A percentile compares a stretch with the other conserved stretches of the same genome.
These are phyloP conservation scores for Chanos chanos DNA, from an alignment of 2,797 vertebrate genomes.

Conservation along the genomic window DNA sequence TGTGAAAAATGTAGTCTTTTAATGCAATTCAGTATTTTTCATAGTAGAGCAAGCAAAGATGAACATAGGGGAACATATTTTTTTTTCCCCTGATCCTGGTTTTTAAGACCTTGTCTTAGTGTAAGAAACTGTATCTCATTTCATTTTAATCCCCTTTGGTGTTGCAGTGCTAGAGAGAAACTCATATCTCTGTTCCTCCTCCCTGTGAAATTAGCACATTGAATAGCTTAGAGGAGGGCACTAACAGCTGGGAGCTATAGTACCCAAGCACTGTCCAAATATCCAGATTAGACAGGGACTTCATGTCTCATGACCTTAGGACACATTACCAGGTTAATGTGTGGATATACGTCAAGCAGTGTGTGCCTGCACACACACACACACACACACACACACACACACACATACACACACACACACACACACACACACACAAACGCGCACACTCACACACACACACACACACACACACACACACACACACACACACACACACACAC, in stretches of 20 bases:
- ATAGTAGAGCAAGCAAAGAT: conserved; percentile 46
- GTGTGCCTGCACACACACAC: conserved; percentile 44
- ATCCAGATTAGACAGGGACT: conserved; percentile 33
- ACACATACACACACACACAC: conserved; percentile 22
- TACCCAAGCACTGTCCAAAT: conserved; percentile 31
- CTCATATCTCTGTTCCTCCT: conserved; percentile 48
- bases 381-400: conserved; percentile 28
- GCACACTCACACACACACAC: neutral
- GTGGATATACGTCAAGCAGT: conserved; percentile 3
- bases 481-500: neutral
- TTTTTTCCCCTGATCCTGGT: conserved; percentile 40
- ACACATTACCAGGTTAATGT: conserved; percentile 31
- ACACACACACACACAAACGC: neutral
- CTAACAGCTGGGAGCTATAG: conserved; percentile 43
- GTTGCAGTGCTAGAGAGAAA: conserved; percentile 54
- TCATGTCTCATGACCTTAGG: conserved; percentile 53
- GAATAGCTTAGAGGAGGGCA: conserved; percentile 46
- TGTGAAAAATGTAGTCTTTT: conserved; percentile 2
- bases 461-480: conserved; percentile 1
- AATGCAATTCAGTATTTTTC: conserved; percentile 1
- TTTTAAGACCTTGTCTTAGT: conserved; percentile 57
- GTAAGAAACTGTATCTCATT: conserved; percentile 62
- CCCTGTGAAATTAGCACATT: conserved; percentile 48
- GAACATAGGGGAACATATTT: conserved; percentile 55
- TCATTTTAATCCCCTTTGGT: conserved; percentile 59